phyloP scores from a whole-genome alignment of 1,140 invertebrate genomes.

The Cephus cinctus region DNA sequence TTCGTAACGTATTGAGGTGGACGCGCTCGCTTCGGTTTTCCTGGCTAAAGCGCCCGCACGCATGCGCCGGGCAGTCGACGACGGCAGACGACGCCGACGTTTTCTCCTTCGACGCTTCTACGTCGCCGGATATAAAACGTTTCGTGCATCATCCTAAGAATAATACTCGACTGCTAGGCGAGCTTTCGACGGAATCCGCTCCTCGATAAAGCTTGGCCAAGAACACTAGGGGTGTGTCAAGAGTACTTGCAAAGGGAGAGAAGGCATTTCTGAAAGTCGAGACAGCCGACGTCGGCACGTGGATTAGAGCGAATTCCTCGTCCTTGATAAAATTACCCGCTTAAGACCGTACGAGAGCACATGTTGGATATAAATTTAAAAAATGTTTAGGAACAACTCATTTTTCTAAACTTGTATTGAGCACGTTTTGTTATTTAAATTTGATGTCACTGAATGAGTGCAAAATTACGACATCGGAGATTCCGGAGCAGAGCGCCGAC shows the following conservation, averaged over 20 bases:
- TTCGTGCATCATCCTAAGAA: constrained; percentile 37
- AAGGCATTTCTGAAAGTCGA: no score
- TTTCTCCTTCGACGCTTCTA: constrained; percentile 14
- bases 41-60: constrained; percentile 43
- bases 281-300: not conserved
- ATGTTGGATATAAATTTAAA: not conserved
- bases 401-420: not conserved
- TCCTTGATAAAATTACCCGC: not conserved
- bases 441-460: not conserved
- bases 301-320: not conserved
- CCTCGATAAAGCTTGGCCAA: constrained; percentile 7
- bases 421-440: not conserved
- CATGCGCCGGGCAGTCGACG: constrained; percentile 40
- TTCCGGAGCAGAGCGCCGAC: no score
- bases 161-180: constrained; percentile 21
- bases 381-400: not conserved
- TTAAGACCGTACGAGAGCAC: not conserved
- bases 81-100: constrained; percentile 7
- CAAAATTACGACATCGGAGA: no score
- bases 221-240: constrained; percentile 7
- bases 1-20: constrained; percentile 50
- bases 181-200: constrained; percentile 21
- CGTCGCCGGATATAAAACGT: constrained; percentile 18
- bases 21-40: constrained; percentile 36
- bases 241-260: no score